Evolutionary conservation across 2,888 invertebrate species (phyloP).

Genomic region (Mermis nigrescens): DNA sequence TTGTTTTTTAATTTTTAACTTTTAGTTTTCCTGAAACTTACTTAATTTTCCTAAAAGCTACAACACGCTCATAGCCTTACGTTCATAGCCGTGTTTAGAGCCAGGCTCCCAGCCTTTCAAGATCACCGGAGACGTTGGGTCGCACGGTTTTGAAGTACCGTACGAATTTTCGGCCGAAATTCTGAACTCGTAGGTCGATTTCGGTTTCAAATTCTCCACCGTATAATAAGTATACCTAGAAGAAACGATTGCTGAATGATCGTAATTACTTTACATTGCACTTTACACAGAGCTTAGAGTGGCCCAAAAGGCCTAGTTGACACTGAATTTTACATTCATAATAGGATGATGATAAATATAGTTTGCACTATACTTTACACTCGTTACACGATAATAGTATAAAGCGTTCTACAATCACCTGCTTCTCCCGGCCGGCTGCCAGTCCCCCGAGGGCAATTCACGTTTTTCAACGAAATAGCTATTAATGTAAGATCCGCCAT

Average conservation of each 20-base stretch:
- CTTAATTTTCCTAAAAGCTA: too few relatives aligned
- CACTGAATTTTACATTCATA: too few relatives aligned
- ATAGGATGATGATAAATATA: too few relatives aligned
- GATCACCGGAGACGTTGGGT: slow-evolving; percentile 57
- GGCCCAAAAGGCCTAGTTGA: too few relatives aligned
- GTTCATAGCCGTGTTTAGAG: slow-evolving; percentile 21
- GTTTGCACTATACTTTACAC: too few relatives aligned
- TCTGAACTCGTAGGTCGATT: slow-evolving; percentile 89
- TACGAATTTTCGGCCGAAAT: slow-evolving; percentile 95
- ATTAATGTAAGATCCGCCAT: slow-evolving; percentile 89
- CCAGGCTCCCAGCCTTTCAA: slow-evolving; percentile 37
- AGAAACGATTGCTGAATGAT: not conserved
- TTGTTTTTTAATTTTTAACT: too few relatives aligned
- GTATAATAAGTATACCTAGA: slow-evolving; percentile 25
- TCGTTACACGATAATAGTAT: too few relatives aligned
- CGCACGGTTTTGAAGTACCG: slow-evolving; percentile 84
- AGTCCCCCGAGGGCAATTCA: slow-evolving; percentile 80
- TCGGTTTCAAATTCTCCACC: slow-evolving; percentile 43
- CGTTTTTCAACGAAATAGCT: slow-evolving; percentile 66
- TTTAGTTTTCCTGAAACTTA: too few relatives aligned
- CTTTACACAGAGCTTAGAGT: not conserved
- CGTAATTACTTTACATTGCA: not conserved
- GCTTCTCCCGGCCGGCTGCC: slow-evolving; percentile 67
- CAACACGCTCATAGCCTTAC: too few relatives aligned
- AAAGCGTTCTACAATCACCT: slow-evolving; percentile 40